A percentile compares a stretch with the other conserved stretches of the same genome.
Conservation (phyloP, 1,140 invertebrate genomes). For the Penaeus chinensis region DNA sequence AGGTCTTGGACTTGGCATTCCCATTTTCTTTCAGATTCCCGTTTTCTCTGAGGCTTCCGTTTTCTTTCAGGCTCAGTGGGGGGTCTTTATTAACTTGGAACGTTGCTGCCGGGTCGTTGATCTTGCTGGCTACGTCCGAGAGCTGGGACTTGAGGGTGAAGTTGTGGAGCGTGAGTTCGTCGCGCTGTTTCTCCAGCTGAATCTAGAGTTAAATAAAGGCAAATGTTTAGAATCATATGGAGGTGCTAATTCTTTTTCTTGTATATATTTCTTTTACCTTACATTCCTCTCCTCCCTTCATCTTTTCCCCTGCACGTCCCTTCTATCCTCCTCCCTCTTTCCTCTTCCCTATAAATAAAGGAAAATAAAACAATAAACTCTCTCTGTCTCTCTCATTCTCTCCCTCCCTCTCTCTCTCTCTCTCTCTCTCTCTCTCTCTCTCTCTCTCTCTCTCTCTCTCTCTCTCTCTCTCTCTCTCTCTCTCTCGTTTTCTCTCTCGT, state of each 20-base stretch:
- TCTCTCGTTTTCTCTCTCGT: not conserved
- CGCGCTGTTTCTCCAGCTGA: slow-evolving; percentile 67
- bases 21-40: slow-evolving; percentile 26
- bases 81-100: slow-evolving; percentile 65
- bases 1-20: too few species aligned
- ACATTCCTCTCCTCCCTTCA: not conserved
- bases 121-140: slow-evolving; percentile 65
- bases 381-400: too few species aligned
- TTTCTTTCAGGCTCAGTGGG: slow-evolving; percentile 37
- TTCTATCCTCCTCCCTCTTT: not conserved
- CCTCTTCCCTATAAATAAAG: too few species aligned
- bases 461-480: too few species aligned
- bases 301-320: slow-evolving; percentile 1
- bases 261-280: not conserved
- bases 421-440: too few species aligned
- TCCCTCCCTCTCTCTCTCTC: too few species aligned
- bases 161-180: slow-evolving; percentile 67
- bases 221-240: not conserved
- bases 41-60: slow-evolving; percentile 10
- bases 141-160: slow-evolving; percentile 66
- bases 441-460: too few species aligned
- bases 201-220: slow-evolving; percentile 59
- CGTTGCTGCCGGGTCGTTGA: slow-evolving; percentile 65
- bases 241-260: too few species aligned
- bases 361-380: too few species aligned